Evolutionary conservation across 2,113 vertebrate genomes (phyloP), one percentile per base, ranked within the genome.

Genomic region (Protomyctophum bolini): DNA sequence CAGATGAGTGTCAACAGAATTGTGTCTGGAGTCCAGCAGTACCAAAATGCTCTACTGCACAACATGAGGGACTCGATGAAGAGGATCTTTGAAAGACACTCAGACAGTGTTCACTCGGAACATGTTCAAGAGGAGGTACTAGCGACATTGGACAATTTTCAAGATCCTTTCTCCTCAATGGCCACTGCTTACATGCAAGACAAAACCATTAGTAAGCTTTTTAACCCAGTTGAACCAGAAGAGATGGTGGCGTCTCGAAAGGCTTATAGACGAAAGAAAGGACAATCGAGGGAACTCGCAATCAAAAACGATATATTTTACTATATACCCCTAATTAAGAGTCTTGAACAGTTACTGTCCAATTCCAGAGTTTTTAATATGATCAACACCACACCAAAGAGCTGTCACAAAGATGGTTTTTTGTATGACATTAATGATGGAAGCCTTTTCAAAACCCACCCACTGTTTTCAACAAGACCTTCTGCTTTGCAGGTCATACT

Each of bases 361-460:
- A 33, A 79, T 60, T 64, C 66, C 21, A 70, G 72, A 62, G 61
- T 71, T 15, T 61, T 77, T 8, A 10, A n/a, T 33, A 77, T 76
- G 75, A 29, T 76, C 2, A 66, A 62, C 12, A 70, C 66, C 45
- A 47, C 33, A 69, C 77, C 77, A 66, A 56, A 67, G 51, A 72
- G 33, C 15, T 47, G 62, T 63, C 58, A 33, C 71, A 74, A 28
- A 76, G 73, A 68, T 7, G 77, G 59, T 33, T 79, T 65, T 12
- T 75, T 75, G 46, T 72, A 75, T 58, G 72, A 79, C 47, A 14
- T 70, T 65, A 41, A n/a, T 56, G 75, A 77, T 72, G 45, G 66
- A 10, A 28, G 10, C n/a, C 51, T 66, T 47, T 72, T 64, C 8
- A 75, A 9, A 68, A 68, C 55, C 46, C 58, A 68, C 12, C 73